A percentile compares a stretch with the other conserved stretches of the same genome.
These are phyloP conservation scores for Lichenostomus cassidix DNA, from an alignment of 2,113 vertebrate genomes.

Conservation along the genomic window DNA sequence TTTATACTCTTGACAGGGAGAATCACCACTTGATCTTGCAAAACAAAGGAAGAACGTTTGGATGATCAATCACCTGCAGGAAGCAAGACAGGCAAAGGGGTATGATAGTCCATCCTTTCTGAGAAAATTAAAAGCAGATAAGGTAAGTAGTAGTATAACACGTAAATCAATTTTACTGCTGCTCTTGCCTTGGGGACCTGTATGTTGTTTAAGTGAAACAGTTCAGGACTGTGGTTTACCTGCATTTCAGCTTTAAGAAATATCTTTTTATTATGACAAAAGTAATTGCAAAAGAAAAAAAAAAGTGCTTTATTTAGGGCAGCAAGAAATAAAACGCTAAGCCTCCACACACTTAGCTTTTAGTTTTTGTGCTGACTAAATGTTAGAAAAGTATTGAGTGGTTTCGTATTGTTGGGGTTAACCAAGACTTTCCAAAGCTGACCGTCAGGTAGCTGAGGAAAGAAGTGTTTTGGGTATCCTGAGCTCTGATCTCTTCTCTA, in stretches of 20 bases:
- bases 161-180: not conserved
- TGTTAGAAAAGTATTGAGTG: not conserved
- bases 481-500: not conserved
- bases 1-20: slow-evolving; percentile 78
- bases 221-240: not conserved
- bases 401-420: not conserved
- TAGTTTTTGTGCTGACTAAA: not conserved
- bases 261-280: not conserved
- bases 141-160: slow-evolving; percentile 74
- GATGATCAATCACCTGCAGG: slow-evolving; percentile 99
- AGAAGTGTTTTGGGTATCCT: not conserved
- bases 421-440: not conserved
- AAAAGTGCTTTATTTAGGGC: not conserved
- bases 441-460: not conserved
- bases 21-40: slow-evolving; percentile 95
- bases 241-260: not conserved
- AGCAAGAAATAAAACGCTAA: not conserved
- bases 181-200: not conserved
- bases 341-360: not conserved
- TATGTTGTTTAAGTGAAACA: not conserved
- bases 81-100: slow-evolving; percentile 96
- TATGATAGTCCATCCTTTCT: slow-evolving; percentile 97
- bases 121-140: slow-evolving; percentile 96
- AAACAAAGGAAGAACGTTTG: slow-evolving; percentile 98
- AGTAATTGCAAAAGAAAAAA: not conserved